Base-by-base conservation (phyloP, 2,888 invertebrate genomes). In the Rhamnusium bicolor region DNA sequence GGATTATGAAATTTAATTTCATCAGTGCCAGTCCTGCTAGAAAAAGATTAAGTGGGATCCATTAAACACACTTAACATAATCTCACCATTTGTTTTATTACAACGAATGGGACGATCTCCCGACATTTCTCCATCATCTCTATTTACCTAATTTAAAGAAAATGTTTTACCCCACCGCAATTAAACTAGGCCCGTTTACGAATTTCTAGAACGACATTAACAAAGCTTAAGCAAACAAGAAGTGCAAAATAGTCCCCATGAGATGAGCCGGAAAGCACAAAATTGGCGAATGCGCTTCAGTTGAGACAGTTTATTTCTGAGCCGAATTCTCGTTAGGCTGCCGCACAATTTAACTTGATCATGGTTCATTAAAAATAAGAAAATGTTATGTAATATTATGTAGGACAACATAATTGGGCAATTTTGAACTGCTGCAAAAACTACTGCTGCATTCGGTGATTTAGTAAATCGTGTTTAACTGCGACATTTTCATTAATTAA, bases 1-100 rank as follows among this genome's bases (percentile, higher is more conserved):
- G 53, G 67, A 69, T 82, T 81, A 80, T 80, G 76, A 79, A 81
- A 81, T 81, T 80, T 80, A 81, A 82, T 82, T 82, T 80, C 60
- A 72, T 69, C 73, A 61, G 72, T 60, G 72, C 76, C 71, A 73
- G 19, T 19, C 21, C 54, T 14, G 21, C 40, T 21, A 40, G 56
- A 40, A 54, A 40, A 67, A 54, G 56, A 67, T 56, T 76, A 76
- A 72, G 76, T 74, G 69, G 66, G 54, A 58, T 29, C 74, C 79
- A 80, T 81, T 82, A 81, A 73, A 72, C 75, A 67, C 75, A 70
- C 77, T 82, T 80, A 80, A 79, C 80, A 79, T 82, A 82, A 82
- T 81, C 82, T 76, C 63, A 67, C 70, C 80, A 75, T 81, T 82
- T 72, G 78, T 76, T 80, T 81, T 81, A 81, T 81, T 79, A 69